Percentiles rank a stretch among this genome's conserved stretches.
phyloP scores from a whole-genome alignment of 2,113 vertebrate species.

The Mionectes macconnelli region DNA sequence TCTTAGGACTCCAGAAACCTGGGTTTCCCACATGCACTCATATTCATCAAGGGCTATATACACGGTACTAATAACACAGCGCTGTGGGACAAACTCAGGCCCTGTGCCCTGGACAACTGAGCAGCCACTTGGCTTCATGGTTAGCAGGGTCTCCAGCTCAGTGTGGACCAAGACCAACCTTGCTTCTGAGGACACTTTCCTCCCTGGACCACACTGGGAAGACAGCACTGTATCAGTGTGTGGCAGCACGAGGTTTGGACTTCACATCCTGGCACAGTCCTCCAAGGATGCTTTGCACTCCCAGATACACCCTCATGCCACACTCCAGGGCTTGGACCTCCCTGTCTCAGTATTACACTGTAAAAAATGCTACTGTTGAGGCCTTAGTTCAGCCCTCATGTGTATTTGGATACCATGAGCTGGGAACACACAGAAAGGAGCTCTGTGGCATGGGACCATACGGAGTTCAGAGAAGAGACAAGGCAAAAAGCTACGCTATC shows the following conservation, averaged over 20 bases:
- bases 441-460: background rate
- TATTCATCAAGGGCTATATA: background rate
- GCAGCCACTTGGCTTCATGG: background rate
- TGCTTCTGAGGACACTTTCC: background rate
- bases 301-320: background rate
- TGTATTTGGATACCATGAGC: background rate
- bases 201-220: background rate
- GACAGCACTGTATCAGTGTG: too few species aligned
- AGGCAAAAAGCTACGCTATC: background rate
- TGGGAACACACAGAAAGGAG: background rate
- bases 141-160: rapidly evolving
- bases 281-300: background rate
- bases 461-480: background rate
- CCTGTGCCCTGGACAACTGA: background rate
- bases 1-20: background rate
- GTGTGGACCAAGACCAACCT: background rate
- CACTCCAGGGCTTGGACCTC: background rate
- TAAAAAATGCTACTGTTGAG: background rate
- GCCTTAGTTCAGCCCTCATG: background rate
- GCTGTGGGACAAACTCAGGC: background rate
- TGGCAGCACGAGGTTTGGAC: rapidly evolving
- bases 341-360: background rate
- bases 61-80: background rate
- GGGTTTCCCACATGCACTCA: background rate
- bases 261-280: background rate